Conservation (phyloP, 2,113 vertebrate genomes). For the Brienomyrus longianalis region DNA sequence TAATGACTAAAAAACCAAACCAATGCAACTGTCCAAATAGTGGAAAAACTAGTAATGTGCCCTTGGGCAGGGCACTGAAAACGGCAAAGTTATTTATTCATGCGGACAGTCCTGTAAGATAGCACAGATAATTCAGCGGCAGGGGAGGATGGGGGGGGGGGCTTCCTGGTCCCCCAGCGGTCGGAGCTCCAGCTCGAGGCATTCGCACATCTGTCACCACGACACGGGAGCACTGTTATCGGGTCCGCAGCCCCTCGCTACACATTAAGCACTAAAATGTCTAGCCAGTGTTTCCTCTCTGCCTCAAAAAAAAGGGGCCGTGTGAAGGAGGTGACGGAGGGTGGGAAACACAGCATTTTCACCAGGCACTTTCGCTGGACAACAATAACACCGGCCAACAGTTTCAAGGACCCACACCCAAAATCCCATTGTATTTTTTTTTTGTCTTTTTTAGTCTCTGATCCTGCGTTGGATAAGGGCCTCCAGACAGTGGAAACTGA, state of each 20-base stretch:
- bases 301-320: slow-evolving; percentile 55
- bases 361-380: slow-evolving; percentile 5
- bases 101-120: background rate
- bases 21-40: background rate
- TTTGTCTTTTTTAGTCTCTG: slow-evolving; percentile 8
- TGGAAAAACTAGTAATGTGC: background rate
- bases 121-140: background rate
- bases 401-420: background rate
- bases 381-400: background rate
- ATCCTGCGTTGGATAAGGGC: slow-evolving; percentile 55
- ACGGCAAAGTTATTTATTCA: background rate
- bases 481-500: slow-evolving; percentile 44
- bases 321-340: slow-evolving; percentile 42
- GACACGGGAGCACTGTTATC: slow-evolving; percentile 62
- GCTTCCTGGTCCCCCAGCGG: slow-evolving; percentile 40
- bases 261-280: slow-evolving; percentile 51
- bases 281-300: slow-evolving; percentile 73
- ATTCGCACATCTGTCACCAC: slow-evolving; percentile 67
- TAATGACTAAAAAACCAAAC: background rate
- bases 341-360: slow-evolving; percentile 23
- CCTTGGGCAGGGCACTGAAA: background rate
- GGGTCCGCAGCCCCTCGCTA: slow-evolving; percentile 63
- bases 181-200: background rate
- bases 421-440: background rate
- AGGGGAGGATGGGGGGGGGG: slow-evolving; percentile 44